Base-by-base conservation (phyloP, 2,113 vertebrate species). In the Phalacrocorax carbo region DNA sequence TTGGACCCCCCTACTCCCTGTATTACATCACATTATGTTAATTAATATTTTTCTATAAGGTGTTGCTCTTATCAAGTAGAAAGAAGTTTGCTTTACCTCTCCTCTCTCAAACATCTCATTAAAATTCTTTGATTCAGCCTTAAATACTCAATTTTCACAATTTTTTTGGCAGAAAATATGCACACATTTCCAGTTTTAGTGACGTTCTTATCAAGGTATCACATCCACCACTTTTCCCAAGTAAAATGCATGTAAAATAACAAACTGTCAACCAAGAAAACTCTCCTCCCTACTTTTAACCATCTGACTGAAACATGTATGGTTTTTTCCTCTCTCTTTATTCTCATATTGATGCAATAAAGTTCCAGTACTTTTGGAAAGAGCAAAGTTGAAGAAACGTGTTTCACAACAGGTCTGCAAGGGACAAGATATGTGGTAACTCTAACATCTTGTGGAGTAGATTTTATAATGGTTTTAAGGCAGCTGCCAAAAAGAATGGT, bases 11-110 rank as follows among this genome's bases (percentile, higher is more conserved):
- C 20, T 55, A 73, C 51, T 73, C 85, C 52, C 58, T 57, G 29
- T 78, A 78, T 60, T 86, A 68, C 55, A 75, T 60, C 72, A 75
- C 64, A 84, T 19, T 49, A 52, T 5, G 6, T 88, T 96, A 95
- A 94, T 92, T 93, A 96, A 82, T 30, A 65, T 92, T 94, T 96
- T 93, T 93, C 52, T 84, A 79, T 68, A 92, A 95, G 58, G 32
- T 88, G 68, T 68, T 78, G 76, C 18, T 86, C 80, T 83, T 90
- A 55, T 86, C 94, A 87, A 93, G 92, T 78, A 90, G 72, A 93
- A 94, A 90, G 82, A 95, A 83, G 88, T 83, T 66, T 15, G 5
- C 29, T 93, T 90, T 78, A 86, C 42, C n/a, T 79, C 65, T 79
- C 32, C 40, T 69, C 26, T 54, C 82, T 86, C 85, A 96, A 94